Evolutionary conservation across 2,113 vertebrate species (phyloP).

Genomic region (Perca fluviatilis): DNA sequence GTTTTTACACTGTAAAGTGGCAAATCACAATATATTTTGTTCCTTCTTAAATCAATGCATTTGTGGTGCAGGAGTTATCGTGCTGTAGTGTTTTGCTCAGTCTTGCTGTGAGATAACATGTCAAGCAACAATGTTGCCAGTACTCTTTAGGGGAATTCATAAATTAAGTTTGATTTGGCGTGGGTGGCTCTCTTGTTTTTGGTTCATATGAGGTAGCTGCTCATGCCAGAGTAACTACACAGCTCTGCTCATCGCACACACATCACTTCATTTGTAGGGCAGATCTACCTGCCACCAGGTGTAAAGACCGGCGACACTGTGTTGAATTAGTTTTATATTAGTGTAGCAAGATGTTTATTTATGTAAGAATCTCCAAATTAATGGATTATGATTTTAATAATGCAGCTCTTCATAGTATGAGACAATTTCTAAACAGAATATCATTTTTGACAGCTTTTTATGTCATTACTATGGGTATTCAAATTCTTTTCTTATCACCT

Average conservation of each 20-base stretch:
- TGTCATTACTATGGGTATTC: constrained; percentile 41
- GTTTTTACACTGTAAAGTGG: background rate
- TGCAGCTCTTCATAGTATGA: constrained; percentile 10
- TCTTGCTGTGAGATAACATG: background rate
- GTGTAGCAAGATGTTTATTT: constrained; percentile 43
- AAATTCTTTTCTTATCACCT: constrained; percentile 70
- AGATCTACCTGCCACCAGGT: constrained; percentile 21
- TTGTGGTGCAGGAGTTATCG: background rate
- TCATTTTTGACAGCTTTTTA: constrained; percentile 50
- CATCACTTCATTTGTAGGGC: background rate
- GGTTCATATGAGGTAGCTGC: constrained; percentile 8
- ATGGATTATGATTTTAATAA: constrained; percentile 49
- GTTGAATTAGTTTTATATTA: constrained; percentile 25
- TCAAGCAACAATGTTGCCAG: background rate
- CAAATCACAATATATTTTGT: background rate
- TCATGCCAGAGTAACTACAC: background rate
- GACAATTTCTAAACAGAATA: constrained; percentile 49
- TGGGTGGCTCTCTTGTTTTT: constrained; percentile 6
- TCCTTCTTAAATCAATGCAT: background rate
- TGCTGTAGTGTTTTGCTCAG: background rate
- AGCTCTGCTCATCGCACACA: constrained; percentile 2
- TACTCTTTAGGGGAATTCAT: background rate
- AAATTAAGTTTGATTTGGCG: background rate
- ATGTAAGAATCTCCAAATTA: constrained; percentile 41
- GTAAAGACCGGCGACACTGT: constrained; percentile 8